phyloP scores from a whole-genome alignment of 2,797 vertebrate species.

The Malurus splendens region DNA sequence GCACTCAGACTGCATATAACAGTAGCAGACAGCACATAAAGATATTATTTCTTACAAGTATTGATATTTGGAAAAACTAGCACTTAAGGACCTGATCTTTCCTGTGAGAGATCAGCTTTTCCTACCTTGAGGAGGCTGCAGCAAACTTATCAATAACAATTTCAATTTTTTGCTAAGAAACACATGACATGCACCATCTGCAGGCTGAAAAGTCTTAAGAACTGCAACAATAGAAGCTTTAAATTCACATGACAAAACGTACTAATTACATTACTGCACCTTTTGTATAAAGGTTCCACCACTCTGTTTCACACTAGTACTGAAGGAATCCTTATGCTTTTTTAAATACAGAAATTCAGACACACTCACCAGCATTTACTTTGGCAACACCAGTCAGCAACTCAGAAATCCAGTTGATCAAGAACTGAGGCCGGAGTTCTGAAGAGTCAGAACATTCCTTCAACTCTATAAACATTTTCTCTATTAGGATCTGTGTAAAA shows the following conservation, averaged over 20 bases:
- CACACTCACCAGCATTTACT: slow-evolving; percentile 71
- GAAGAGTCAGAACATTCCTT: slow-evolving; percentile 64
- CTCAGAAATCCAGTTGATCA: slow-evolving; percentile 87
- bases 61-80: not conserved
- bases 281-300: not conserved
- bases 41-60: not conserved
- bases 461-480: slow-evolving; percentile 83
- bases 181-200: not conserved
- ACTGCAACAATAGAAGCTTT: not conserved
- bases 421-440: slow-evolving; percentile 73
- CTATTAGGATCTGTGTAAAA: slow-evolving; percentile 82
- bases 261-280: not conserved
- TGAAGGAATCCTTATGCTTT: not conserved
- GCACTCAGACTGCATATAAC: not conserved
- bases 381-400: slow-evolving; percentile 80
- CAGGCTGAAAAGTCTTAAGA: not conserved
- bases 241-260: not conserved
- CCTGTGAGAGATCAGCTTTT: not conserved
- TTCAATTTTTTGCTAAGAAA: not conserved
- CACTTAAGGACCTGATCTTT: not conserved
- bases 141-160: not conserved
- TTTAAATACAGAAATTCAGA: not conserved
- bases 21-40: not conserved
- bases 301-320: not conserved
- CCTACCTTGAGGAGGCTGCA: not conserved